These are phyloP conservation scores for Acropternis orthonyx DNA, from an alignment of 2,797 vertebrate genomes.

Conservation along the genomic window DNA sequence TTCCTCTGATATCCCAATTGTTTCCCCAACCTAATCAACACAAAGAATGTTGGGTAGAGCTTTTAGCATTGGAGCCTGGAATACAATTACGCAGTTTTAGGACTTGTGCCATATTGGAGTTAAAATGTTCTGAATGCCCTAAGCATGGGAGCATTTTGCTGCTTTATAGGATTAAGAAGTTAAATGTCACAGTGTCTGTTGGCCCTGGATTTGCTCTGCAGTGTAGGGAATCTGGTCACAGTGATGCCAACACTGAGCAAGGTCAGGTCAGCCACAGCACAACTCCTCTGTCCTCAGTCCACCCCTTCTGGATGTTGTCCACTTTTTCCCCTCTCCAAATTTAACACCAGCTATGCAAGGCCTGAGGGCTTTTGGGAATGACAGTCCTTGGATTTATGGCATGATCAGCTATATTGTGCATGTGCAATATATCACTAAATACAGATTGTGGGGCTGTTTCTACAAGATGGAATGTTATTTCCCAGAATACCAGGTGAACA, in stretches of 20 bases:
- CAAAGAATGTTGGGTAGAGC: neutral
- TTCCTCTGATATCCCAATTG: slow-evolving; percentile 95
- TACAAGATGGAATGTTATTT: neutral
- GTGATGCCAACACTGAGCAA: neutral
- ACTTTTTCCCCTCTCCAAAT: neutral
- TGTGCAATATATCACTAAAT: neutral
- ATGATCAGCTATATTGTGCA: neutral
- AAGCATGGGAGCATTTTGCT: fast-evolving
- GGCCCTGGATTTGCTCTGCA: neutral
- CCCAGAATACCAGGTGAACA: neutral
- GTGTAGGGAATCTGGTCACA: neutral
- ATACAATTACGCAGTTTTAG: neutral
- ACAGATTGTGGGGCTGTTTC: neutral
- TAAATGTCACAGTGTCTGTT: neutral
- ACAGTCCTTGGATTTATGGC: neutral
- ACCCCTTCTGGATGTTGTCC: neutral
- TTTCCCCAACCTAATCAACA: slow-evolving; percentile 88
- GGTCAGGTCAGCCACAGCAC: neutral
- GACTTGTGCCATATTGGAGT: neutral
- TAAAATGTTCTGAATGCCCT: neutral
- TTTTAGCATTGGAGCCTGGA: neutral
- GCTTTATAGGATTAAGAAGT: neutral
- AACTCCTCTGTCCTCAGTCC: neutral
- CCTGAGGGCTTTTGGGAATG: neutral
- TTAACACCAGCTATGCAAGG: neutral